phyloP scores from a whole-genome alignment of 2,113 vertebrate species.

The Felis chaus region DNA sequence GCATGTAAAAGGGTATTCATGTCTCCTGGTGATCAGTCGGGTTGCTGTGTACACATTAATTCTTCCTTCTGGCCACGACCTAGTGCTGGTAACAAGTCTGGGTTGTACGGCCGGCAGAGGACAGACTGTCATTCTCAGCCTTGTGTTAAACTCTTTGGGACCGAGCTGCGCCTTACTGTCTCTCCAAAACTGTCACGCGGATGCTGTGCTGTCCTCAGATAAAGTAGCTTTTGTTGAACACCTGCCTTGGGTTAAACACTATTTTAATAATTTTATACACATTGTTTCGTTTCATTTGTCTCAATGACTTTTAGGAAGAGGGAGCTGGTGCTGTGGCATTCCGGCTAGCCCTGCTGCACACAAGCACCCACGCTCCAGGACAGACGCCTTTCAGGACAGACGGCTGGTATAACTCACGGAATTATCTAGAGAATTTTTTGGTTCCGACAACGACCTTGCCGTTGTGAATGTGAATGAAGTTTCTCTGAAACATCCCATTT shows the following conservation, averaged over 20 bases:
- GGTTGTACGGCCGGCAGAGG: background rate
- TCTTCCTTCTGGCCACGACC: background rate
- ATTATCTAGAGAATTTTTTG: background rate
- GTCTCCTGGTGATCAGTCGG: background rate
- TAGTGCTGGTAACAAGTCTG: background rate
- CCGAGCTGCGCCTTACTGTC: fast-evolving
- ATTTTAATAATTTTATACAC: fast-evolving
- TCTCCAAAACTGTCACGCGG: background rate
- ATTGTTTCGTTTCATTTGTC: too few relatives aligned
- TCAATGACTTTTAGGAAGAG: background rate
- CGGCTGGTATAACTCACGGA: background rate
- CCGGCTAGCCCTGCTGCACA: background rate
- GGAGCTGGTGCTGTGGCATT: fast-evolving
- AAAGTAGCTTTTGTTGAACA: too few relatives aligned
- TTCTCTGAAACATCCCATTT: background rate
- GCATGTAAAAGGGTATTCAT: fast-evolving
- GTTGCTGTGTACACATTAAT: too few relatives aligned
- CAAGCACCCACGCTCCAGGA: background rate
- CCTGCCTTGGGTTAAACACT: too few relatives aligned
- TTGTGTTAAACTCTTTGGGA: background rate
- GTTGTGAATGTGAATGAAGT: background rate
- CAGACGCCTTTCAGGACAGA: background rate
- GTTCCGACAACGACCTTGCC: background rate
- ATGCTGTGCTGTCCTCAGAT: background rate
- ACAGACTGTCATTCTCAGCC: background rate